Evolutionary conservation across 2,113 vertebrate species (phyloP).

Genomic region (Zingel zingel): DNA sequence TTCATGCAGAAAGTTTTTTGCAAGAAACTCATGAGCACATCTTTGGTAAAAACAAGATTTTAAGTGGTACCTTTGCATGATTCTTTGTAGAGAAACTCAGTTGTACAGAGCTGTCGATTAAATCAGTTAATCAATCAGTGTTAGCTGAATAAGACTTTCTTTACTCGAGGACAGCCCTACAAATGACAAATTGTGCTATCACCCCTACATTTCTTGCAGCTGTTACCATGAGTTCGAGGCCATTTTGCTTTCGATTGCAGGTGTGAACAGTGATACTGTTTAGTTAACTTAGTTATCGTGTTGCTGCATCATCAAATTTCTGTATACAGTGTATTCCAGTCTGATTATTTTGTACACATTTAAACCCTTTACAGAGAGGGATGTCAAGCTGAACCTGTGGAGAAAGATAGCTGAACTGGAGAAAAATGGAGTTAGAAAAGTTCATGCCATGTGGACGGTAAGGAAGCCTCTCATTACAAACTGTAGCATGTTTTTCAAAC

Average conservation of each 20-base stretch:
- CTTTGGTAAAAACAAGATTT: too few species aligned
- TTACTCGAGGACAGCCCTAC: too few species aligned
- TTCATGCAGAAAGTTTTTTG: too few species aligned
- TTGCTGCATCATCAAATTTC: not conserved
- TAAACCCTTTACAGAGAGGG: constrained; percentile 42
- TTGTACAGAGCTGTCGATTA: too few species aligned
- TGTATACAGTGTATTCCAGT: not conserved
- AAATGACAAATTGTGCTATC: not conserved
- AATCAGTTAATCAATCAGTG: too few species aligned
- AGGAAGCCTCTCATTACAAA: not conserved
- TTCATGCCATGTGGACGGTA: constrained; percentile 73
- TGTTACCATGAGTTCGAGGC: not conserved
- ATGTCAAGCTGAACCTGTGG: constrained; percentile 61
- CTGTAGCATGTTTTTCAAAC: not conserved
- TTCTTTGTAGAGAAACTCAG: too few species aligned
- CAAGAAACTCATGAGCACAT: too few species aligned
- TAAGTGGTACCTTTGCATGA: too few species aligned
- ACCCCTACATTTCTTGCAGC: not conserved
- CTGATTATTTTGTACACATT: constrained; percentile 6
- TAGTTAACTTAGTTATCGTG: not conserved
- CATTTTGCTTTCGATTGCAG: not conserved
- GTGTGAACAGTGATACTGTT: not conserved
- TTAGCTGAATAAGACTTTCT: too few species aligned
- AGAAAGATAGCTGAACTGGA: constrained; percentile 54
- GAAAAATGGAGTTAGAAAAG: constrained; percentile 39